Evolutionary conservation across 2,888 invertebrate species (phyloP).

Genomic region (Podotricha telesiphe): DNA sequence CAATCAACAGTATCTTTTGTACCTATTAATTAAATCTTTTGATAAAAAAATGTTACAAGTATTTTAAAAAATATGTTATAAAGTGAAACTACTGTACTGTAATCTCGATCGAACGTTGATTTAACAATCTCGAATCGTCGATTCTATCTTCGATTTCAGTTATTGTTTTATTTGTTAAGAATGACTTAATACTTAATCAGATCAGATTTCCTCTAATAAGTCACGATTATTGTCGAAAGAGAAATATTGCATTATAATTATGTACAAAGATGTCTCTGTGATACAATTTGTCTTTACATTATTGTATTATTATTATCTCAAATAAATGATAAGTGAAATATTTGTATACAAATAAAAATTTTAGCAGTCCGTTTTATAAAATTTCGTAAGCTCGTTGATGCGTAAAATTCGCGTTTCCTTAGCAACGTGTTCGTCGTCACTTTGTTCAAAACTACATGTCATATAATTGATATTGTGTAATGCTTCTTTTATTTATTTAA

Average conservation of each 20-base stretch:
- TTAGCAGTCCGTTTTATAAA: no score
- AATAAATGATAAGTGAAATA: constrained; percentile 19
- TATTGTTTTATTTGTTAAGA: constrained; percentile 45
- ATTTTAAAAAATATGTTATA: neutral
- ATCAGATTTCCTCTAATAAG: constrained; percentile 51
- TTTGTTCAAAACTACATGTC: no score
- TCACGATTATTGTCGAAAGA: constrained; percentile 48
- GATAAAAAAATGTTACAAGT: neutral
- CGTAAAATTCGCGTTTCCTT: no score
- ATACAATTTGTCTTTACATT: constrained; percentile 21
- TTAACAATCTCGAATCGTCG: constrained; percentile 38
- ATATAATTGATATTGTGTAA: no score
- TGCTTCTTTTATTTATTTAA: no score
- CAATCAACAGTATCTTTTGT: neutral
- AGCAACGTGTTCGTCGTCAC: no score
- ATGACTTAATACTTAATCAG: constrained; percentile 49
- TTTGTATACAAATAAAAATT: neutral
- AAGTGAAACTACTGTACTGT: constrained; percentile 7
- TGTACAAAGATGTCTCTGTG: constrained; percentile 28
- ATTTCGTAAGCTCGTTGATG: no score
- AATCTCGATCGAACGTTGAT: constrained; percentile 35
- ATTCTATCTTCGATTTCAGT: constrained; percentile 39
- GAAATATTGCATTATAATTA: constrained; percentile 38
- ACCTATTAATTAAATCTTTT: constrained; percentile 6
- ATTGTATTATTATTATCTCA: constrained; percentile 16